Base-by-base conservation (phyloP, 2,797 vertebrate species). In the Eupleurogrammus muticus region DNA sequence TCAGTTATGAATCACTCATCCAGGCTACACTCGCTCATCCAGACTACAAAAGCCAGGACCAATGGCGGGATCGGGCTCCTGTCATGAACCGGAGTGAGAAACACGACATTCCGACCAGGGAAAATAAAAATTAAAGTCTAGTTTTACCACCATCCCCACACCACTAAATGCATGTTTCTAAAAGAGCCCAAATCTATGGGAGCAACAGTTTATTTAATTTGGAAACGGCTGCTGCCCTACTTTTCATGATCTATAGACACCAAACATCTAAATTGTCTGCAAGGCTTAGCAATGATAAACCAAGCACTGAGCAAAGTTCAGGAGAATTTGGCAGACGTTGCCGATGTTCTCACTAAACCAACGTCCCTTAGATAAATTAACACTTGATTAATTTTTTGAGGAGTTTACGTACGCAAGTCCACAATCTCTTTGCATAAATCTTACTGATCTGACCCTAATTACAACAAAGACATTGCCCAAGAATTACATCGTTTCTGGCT, bases 121-220 rank as follows among this genome's bases (percentile, higher is more conserved):
- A 89, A 91, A 91, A 92, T 88, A 88, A 85, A 90, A 89, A 89
- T 87, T 78, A 84, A 91, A 88, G 87, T 91, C 87, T 92, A 81
- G 80, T 77, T 90, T 94, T 91, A 91, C 90, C 83, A 81, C 79
- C 62, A 52, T 84, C 70, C 78, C 89, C 61, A 79, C 84, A 90
- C 93, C 93, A 92, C 92, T 92, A 93, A 94, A 82, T 92, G 88
- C 80, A 92, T 36, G 90, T 87, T 91, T 83, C 75, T 81, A 85
- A 91, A 92, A 90, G 81, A 69, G 79, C n/a, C 65, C 24, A 75
- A 85, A 86, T 90, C 80, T 82, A 72, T 69, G 76, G 79, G 61
- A 84, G 70, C 82, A 82, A 82, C 57, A 11, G 87, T 91, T 91
- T 91, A 87, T 92, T 92, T 92, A 28, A 87, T 92, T 88, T 92